Base-by-base conservation (phyloP, 2,113 vertebrate species). In the Podarcis raffonei region DNA sequence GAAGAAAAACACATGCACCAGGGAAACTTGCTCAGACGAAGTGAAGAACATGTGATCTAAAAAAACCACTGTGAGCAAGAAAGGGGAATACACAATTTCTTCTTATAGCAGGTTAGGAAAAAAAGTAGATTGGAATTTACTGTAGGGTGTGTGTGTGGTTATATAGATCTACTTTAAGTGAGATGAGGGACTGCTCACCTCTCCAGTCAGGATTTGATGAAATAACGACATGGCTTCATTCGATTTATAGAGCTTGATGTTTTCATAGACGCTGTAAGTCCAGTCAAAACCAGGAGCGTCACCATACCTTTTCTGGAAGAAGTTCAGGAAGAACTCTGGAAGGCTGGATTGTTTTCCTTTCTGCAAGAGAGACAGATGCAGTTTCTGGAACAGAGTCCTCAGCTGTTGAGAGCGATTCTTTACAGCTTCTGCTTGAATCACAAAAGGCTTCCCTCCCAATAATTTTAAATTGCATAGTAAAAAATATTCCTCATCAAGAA, bases 221-320 rank as follows among this genome's bases (percentile, higher is more conserved):
- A 97, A 97, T 0, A 96, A 95, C 80, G 91, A 93, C 95, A 97
- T 96, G 81, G 96, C 13, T 0, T 97, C 93, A 84, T 94, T 96
- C 1, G 94, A 92, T 5, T 1, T 91, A 81, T 94, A 95, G 39
- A 95, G 93, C 39, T 93, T 92, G 90, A 96, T 94, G 84, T 88
- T 93, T 91, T 97, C 96, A 5, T 94, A 95, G 85, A 97, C 90
- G 32, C 87, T 97, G 78, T 97, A 97, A 86, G 96, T 96, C 97
- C 97, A 97, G 11, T 96, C 94, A n/a, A 95, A 94, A 80, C 96
- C 96, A 79, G 93, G 62, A 0, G 32, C 15, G 0, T 96, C 90
- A 5, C 95, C 95, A 8, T 97, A 92, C 78, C 92, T 96, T 86
- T 71, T 93, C 85, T 97, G 93, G 89, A 97, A 90, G 89, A 95